phyloP scores from a whole-genome alignment of 2,888 invertebrate genomes.

The Opisthograptis luteolata region DNA sequence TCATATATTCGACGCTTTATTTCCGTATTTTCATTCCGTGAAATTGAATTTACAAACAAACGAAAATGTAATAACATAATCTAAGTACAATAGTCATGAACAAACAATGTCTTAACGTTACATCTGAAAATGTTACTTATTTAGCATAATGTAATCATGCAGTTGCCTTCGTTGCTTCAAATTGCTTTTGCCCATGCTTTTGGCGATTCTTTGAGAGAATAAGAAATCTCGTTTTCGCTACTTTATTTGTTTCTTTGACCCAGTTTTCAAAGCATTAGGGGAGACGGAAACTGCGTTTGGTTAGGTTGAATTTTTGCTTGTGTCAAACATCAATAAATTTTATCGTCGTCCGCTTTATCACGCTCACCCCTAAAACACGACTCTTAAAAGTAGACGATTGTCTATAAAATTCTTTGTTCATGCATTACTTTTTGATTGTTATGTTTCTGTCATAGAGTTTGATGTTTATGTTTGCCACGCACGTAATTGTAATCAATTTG shows the following conservation, averaged over 20 bases:
- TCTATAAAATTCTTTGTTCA: no score
- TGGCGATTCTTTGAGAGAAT: conserved; percentile 12
- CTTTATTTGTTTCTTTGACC: conserved; percentile 20
- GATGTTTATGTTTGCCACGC: no score
- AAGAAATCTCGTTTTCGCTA: conserved; percentile 22
- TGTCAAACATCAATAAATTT: no score
- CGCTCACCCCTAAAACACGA: no score
- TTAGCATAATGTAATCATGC: conserved; percentile 24
- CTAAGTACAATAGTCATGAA: conserved; percentile 16
- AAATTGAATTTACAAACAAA: conserved; percentile 16
- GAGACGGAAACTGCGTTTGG: conserved; percentile 1
- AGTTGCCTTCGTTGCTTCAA: conserved; percentile 9
- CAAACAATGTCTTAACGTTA: conserved; percentile 7
- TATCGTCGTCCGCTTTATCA: no score
- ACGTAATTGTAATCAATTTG: no score
- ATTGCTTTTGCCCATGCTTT: conserved; percentile 22
- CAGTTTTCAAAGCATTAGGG: conserved; percentile 14
- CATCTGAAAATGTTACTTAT: conserved; percentile 18
- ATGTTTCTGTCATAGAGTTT: no score
- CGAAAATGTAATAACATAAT: conserved; percentile 22
- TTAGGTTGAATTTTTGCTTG: background rate
- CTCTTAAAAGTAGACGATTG: no score
- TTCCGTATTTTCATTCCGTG: no score
- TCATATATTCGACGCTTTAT: no score
- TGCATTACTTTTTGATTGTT: no score